A percentile compares a stretch with the other conserved stretches of the same genome.
Evolutionary conservation across 2,113 vertebrate genomes (phyloP).

Genomic region (Laticauda laticaudata): DNA sequence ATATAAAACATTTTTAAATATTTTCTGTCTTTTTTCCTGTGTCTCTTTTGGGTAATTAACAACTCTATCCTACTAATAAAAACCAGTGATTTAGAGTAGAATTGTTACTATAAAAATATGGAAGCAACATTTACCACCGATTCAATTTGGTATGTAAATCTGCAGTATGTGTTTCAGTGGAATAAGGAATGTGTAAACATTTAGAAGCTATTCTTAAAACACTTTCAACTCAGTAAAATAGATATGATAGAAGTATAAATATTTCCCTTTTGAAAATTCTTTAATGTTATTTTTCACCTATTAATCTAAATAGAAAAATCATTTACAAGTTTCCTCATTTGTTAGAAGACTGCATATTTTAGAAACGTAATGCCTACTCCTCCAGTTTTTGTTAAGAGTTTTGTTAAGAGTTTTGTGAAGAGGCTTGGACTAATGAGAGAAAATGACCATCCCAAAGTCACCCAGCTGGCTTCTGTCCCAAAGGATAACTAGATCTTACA

Average conservation of each 20-base stretch:
- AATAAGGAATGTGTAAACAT: neutral
- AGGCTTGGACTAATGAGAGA: neutral
- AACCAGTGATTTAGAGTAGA: neutral
- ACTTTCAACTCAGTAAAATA: neutral
- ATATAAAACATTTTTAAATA: slow-evolving; percentile 24
- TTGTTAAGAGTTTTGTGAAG: neutral
- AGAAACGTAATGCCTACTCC: neutral
- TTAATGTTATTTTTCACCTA: neutral
- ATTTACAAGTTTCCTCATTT: slow-evolving; percentile 8
- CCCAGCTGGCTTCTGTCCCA: neutral
- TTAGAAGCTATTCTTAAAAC: slow-evolving; percentile 4
- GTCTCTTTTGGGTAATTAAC: slow-evolving; percentile 16
- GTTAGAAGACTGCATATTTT: slow-evolving; percentile 1
- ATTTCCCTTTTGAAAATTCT: neutral
- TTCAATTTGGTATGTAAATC: slow-evolving; percentile 10
- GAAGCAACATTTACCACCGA: neutral
- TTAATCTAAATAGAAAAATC: slow-evolving; percentile 15
- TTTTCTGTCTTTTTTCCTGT: slow-evolving; percentile 20
- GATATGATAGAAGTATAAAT: slow-evolving; percentile 1
- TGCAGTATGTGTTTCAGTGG: slow-evolving; percentile 1
- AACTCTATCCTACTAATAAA: slow-evolving; percentile 3
- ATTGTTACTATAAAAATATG: neutral
- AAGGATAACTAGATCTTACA: neutral
- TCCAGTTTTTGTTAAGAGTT: neutral
- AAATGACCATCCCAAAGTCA: neutral